These are phyloP conservation scores for Nudaria mundana DNA, from an alignment of 2,888 invertebrate genomes.

Conservation along the genomic window DNA sequence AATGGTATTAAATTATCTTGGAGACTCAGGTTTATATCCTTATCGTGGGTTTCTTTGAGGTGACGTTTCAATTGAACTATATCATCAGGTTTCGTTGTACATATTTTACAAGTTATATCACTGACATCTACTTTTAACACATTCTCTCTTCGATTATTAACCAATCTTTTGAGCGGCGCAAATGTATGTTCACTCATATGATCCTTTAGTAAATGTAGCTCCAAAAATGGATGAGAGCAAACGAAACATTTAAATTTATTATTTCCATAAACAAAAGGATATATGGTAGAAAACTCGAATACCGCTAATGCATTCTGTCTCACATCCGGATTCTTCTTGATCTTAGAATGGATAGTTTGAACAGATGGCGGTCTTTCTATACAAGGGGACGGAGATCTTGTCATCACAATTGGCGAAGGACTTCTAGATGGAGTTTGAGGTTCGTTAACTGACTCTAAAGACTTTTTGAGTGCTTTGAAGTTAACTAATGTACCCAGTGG, in stretches of 20 bases:
- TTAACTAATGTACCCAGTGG: constrained; percentile 66
- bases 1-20: constrained; percentile 74
- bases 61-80: constrained; percentile 58
- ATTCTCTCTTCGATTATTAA: constrained; percentile 66
- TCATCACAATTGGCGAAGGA: constrained; percentile 45
- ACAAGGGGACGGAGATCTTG: constrained; percentile 20
- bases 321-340: constrained; percentile 45
- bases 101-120: constrained; percentile 61
- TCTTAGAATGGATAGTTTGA: constrained; percentile 11
- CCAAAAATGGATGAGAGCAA: constrained; percentile 65
- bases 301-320: constrained; percentile 64
- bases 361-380: constrained; percentile 15
- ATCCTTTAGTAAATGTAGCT: constrained; percentile 50
- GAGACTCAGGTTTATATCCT: constrained; percentile 57
- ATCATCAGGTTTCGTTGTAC: constrained; percentile 41
- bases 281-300: constrained; percentile 69
- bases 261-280: constrained; percentile 70
- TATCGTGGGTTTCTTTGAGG: constrained; percentile 57
- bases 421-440: constrained; percentile 49
- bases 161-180: constrained; percentile 56
- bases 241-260: constrained; percentile 74
- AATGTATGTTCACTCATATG: constrained; percentile 67
- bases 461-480: constrained; percentile 52
- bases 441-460: constrained; percentile 18
- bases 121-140: constrained; percentile 69